Evolutionary conservation across 2,113 vertebrate species (phyloP), one percentile per base, ranked within the genome.

Genomic region (Chinchilla lanigera): DNA sequence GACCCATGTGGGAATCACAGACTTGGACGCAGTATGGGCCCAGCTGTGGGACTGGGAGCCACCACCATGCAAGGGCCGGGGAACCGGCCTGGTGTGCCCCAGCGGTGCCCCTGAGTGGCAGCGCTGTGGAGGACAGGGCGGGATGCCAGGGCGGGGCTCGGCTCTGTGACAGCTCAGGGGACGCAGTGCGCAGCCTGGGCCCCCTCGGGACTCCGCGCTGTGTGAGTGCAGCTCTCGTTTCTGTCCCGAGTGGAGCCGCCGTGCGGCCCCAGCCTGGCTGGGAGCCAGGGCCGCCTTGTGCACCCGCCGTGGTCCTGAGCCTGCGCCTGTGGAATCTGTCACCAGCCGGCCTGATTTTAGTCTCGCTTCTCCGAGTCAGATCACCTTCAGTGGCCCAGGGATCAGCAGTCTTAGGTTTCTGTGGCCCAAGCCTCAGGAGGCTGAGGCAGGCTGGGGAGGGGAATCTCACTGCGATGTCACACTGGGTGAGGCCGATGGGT

Each of bases 401-500:
- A 63, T 47, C 71, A 41, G 67, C 54, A 35, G n/a, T 3, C 7
- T 41, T 0, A 0, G 0, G 0, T 89, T 50, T 80, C 44, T 0
- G 0, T 17, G 71, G 11, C 0, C 20, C 17, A 50, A 47, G 44
- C 69, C 54, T 1, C 7, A 13, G 2, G 30, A 38, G 35, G 67
- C 87, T 5, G 5, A 0, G 1, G 1, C 1, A 20, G n/a, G 60
- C 24, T 0, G 24, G 24, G 67, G 38, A 17, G 52, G 35, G 26
- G 41, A 14, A 7, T 75, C 24, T 14, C 24, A 9, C 12, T 35
- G 17, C 0, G 26, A 10, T 22, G 20, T n/a, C 17, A 33, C 0
- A 0, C 9, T 5, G 50, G 26, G 47, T n/a, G 41, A 24, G n/a
- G 80, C 4, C 17, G n/a, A 30, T 12, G 26, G 17, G 41, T 12